Evolutionary conservation across 2,113 vertebrate genomes (phyloP).

Genomic region (Lota lota): DNA sequence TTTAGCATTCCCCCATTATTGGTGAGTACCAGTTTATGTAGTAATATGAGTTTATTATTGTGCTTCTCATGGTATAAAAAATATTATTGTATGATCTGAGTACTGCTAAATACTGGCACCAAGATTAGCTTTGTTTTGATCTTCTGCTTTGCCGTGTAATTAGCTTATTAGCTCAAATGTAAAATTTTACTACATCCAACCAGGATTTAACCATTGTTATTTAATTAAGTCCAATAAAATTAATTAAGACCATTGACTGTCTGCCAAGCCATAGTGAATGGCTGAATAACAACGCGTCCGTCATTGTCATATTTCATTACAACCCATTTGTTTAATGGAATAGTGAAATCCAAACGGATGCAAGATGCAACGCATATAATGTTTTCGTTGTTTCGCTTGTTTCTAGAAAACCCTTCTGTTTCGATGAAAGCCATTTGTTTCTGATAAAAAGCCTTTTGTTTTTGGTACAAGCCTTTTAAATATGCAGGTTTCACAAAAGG

Average conservation of each 20-base stretch:
- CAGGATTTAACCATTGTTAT: background rate
- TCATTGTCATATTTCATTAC: conserved; percentile 34
- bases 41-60: too few species aligned
- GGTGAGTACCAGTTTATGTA: too few species aligned
- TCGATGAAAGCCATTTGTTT: conserved; percentile 39
- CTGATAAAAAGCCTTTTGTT: conserved; percentile 44
- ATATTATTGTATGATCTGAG: too few species aligned
- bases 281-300: conserved; percentile 24
- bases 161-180: conserved; percentile 9
- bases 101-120: too few species aligned
- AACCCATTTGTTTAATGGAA: conserved; percentile 35
- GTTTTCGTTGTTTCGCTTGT: too few species aligned
- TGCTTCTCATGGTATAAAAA: too few species aligned
- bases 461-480: conserved; percentile 40
- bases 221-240: conserved; percentile 13
- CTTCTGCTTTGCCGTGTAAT: conserved; percentile 7
- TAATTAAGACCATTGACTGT: conserved; percentile 14
- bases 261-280: conserved; percentile 18
- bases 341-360: conserved; percentile 36
- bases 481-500: conserved; percentile 49
- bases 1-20: too few species aligned
- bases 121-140: too few species aligned
- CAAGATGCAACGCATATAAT: conserved; percentile 35
- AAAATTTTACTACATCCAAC: conserved; percentile 12
- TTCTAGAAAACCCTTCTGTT: conserved; percentile 34